Base-by-base conservation (phyloP, 2,797 vertebrate genomes). In the Malurus leucopterus region DNA sequence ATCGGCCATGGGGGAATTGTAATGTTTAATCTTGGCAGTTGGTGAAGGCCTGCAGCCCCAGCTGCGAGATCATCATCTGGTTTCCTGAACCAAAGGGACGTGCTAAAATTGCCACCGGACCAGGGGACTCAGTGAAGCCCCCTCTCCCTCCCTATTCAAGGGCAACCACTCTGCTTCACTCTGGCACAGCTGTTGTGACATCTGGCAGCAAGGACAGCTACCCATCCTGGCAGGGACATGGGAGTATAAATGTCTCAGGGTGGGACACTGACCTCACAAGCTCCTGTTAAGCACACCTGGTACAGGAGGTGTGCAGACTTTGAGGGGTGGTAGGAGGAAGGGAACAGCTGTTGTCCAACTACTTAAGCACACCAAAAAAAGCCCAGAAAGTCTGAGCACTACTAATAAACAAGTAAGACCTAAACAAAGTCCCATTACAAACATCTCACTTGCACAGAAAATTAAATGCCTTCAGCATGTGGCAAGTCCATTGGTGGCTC, bases 101-200 rank as follows among this genome's bases (percentile, higher is more conserved):
- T 23, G 9, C 40, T 72, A 75, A 55, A 68, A 89, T 20, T 1
- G 1, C 26, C 32, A 65, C 15, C 36, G 32, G 68, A 69, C 12
- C 20, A 44, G 10, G 21, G 55, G 40, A 41, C 21, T 34, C 6
- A 8, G 63, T 62, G 86, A 41, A 55, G 38, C n/a, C 41, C 55
- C 38, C 55, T 61, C 34, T 73, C 44, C 30, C 34, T 73, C 44
- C 30, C 1, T 1, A 9, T 20, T 30, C 3, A 1, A 70, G 47
- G 55, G 32, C 13, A 63, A 13, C 11, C 2, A 2, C 23, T 44
- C 47, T 53, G 43, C 24, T 29, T 75, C 7, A 10, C 47, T 49
- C 26, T 3, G 8, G 64, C 36, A 73, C 0, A 0, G 65, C 41
- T 68, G 34, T 59, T 0, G 0, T 32, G 29, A 26, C 34, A 44